Evolutionary conservation across 2,888 invertebrate genomes (phyloP).

Genomic region (Mechanitis messenoides): DNA sequence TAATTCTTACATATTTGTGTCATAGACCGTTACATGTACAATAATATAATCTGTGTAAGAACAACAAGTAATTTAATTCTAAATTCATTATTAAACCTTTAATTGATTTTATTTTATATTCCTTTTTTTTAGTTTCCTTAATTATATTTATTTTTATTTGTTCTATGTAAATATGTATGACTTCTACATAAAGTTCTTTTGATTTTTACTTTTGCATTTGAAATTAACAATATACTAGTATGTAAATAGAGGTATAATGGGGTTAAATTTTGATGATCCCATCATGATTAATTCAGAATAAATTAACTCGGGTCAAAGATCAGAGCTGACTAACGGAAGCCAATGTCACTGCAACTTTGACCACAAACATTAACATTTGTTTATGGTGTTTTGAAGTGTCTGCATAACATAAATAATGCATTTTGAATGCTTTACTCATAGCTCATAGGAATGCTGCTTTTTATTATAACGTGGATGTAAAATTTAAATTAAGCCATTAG

Average conservation of each 20-base stretch:
- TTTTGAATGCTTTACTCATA: constrained; percentile 20
- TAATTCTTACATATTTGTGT: constrained; percentile 24
- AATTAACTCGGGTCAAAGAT: constrained; percentile 40
- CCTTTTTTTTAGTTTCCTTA: not conserved
- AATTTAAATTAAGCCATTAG: too few species aligned
- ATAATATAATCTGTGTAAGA: not conserved
- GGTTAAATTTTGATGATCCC: too few species aligned
- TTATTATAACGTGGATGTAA: too few species aligned
- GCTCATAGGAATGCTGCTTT: constrained; percentile 12
- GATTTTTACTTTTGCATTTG: too few species aligned
- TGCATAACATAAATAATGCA: constrained; percentile 21
- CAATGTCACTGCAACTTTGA: constrained; percentile 37
- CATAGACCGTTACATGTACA: constrained; percentile 25
- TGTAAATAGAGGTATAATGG: too few species aligned
- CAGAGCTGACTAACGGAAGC: constrained; percentile 47
- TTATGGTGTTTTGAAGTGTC: constrained; percentile 19
- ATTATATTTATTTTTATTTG: too few species aligned
- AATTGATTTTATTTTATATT: too few species aligned
- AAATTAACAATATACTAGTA: too few species aligned
- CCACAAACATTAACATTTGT: constrained; percentile 30
- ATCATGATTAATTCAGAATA: constrained; percentile 6
- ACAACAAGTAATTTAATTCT: too few species aligned
- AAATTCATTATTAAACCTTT: too few species aligned
- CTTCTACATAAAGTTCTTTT: not conserved
- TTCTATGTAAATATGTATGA: not conserved